A percentile compares a stretch with the other conserved stretches of the same genome.
phyloP scores from a whole-genome alignment of 2,797 vertebrate species.

The Lacerta viridis region DNA sequence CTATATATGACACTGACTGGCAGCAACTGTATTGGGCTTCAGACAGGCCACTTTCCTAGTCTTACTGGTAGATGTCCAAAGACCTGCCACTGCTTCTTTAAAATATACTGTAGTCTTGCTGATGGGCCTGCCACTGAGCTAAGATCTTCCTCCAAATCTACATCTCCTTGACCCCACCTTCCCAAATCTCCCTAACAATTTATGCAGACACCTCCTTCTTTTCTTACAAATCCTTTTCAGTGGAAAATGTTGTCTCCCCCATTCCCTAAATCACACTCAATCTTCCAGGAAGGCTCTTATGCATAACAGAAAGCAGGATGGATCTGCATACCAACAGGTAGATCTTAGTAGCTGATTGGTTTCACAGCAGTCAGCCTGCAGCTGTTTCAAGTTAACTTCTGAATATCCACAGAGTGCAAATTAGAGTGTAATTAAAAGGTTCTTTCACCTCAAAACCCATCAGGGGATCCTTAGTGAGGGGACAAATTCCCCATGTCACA shows the following conservation, averaged over 20 bases:
- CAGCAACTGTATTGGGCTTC: too few relatives aligned
- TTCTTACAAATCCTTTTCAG: background rate
- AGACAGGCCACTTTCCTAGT: too few relatives aligned
- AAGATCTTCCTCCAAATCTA: too few relatives aligned
- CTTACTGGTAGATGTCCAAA: too few relatives aligned
- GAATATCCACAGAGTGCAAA: background rate
- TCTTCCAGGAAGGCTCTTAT: background rate
- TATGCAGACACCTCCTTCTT: background rate
- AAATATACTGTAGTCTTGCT: too few relatives aligned
- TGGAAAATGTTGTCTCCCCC: background rate
- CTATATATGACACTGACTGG: too few relatives aligned
- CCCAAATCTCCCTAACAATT: too few relatives aligned
- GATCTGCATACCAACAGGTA: background rate
- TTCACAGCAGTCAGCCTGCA: background rate
- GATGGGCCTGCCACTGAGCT: too few relatives aligned
- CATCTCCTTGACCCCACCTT: too few relatives aligned
- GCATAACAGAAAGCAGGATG: background rate
- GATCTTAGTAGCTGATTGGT: background rate
- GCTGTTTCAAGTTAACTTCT: background rate
- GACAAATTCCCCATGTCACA: background rate
- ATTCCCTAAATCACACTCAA: background rate
- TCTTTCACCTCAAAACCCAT: constrained; percentile 7
- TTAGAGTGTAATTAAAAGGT: background rate
- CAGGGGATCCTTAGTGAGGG: background rate
- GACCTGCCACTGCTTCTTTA: too few relatives aligned